Base-by-base conservation (phyloP, 2,888 invertebrate genomes). In the Lasioglossum zephyrum region DNA sequence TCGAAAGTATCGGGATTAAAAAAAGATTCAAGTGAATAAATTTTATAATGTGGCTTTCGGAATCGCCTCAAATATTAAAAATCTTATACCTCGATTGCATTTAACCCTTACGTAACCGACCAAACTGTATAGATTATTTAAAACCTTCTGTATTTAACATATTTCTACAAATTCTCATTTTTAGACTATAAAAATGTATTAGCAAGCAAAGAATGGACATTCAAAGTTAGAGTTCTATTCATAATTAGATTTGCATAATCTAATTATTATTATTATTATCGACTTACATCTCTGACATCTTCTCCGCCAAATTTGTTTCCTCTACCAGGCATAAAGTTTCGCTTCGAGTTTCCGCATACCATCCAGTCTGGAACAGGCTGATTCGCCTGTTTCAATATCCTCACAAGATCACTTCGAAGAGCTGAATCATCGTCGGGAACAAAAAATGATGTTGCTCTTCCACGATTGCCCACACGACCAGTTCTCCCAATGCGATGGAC, bases 401-500 rank as follows among this genome's bases (percentile, higher is more conserved):
- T 97, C 0, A 97, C 96, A 63, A 99, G 95, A 87, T 97, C 96
- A 0, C 95, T 95, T 0, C 96, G 96, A 1, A 99, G 90, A 0
- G 95, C 95, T 0, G 93, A 85, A 93, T 99, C 98, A 0, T 81
- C 9, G 0, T 79, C 83, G 0, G 91, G 81, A 82, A 98, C 98
- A 93, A 96, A 99, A 95, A 99, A 98, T 0, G 98, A 98, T 0
- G 98, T 97, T 0, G 99, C 98, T 88, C 96, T 97, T 3, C 99
- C 99, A 57, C 97, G 96, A 93, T 98, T 98, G 18, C 99, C 99
- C 0, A 99, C 98, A 88, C 99, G 97, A 0, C 99, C 99, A 8
- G 99, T 99, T 88, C 99, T 96, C 0, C 99, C 99, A 90, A 99
- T 98, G 82, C 99, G 96, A 95, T 99, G 99, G 1, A 99, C 99